Evolutionary conservation across 2,113 vertebrate species (phyloP), one percentile per base, ranked within the genome.

Genomic region (Brachyistius frenatus): DNA sequence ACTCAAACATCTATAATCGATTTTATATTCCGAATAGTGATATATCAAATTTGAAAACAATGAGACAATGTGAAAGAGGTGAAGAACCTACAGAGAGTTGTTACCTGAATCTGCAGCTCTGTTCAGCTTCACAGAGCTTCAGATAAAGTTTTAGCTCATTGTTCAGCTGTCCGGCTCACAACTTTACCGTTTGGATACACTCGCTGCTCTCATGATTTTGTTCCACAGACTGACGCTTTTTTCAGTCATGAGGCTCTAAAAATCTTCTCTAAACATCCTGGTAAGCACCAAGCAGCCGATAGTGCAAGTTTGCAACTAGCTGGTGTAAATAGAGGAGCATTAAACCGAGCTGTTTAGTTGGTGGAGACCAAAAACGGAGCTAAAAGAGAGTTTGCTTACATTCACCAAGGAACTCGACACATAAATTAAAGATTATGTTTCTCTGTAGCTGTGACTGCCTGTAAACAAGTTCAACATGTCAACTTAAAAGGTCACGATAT

Each of bases 71-170:
- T 69, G 53, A 56, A 68, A 56, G 53, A 33, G 13, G 31, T 46
- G 66, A 44, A 44, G 66, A 68, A 30, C 66, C 52, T 44, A 33
- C 52, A 68, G 36, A 68, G 66, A 69, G 23, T 30, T 69, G 30
- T 50, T 16, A 16, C 49, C 49, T 6, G 5, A n/a, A 5, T 50
- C 15, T 50, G 49, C 49, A 50, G 15, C 49, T 16, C 16, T 13
- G 11, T 23, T 54, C 5, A 1, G 65, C 31, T 54, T 41, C 15
- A 8, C 41, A 44, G 41, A 11, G 47, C 47, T 8, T 13, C 55
- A n/a, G 4, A n/a, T 23, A 0, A 9, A 41, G 36, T 30, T 0
- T 53, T 52, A 2, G 53, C 8, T 5, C 7, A 16, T 32, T 55
- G 36, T 68, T 55, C 11, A 15, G 30, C 30, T 69, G 52, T 46